Conservation (phyloP, 2,113 vertebrate genomes). For the Chaenocephalus aceratus region DNA sequence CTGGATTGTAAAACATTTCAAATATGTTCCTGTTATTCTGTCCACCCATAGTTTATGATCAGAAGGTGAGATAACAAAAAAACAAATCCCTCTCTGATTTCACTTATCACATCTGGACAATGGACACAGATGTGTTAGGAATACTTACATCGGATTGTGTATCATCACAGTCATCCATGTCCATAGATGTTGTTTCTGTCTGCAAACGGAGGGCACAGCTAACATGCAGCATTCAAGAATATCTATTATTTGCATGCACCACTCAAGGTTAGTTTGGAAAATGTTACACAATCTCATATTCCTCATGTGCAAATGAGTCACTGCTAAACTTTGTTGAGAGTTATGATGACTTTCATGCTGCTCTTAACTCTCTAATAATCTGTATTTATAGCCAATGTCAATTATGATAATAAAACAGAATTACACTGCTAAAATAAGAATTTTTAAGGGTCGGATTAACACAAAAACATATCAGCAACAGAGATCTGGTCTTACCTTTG, state of each 20-base stretch:
- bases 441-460: neutral
- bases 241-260: slow-evolving; percentile 17
- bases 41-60: neutral
- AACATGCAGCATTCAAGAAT: slow-evolving; percentile 65
- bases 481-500: slow-evolving; percentile 84
- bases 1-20: neutral
- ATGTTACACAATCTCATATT: neutral
- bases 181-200: slow-evolving; percentile 73
- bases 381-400: neutral
- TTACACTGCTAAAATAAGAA: neutral
- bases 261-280: slow-evolving; percentile 33
- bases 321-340: neutral
- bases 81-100: neutral
- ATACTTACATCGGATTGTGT: slow-evolving; percentile 79
- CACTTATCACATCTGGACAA: neutral
- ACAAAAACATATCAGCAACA: neutral
- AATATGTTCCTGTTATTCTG: slow-evolving; percentile 4
- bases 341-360: neutral
- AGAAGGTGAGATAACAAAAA: neutral
- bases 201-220: slow-evolving; percentile 78
- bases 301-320: neutral
- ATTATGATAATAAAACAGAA: neutral
- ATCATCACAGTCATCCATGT: slow-evolving; percentile 77
- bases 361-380: neutral
- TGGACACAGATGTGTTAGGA: slow-evolving; percentile 49